Evolutionary conservation across 1,140 invertebrate species (phyloP).

Genomic region (Zaprionus nigranus): DNA sequence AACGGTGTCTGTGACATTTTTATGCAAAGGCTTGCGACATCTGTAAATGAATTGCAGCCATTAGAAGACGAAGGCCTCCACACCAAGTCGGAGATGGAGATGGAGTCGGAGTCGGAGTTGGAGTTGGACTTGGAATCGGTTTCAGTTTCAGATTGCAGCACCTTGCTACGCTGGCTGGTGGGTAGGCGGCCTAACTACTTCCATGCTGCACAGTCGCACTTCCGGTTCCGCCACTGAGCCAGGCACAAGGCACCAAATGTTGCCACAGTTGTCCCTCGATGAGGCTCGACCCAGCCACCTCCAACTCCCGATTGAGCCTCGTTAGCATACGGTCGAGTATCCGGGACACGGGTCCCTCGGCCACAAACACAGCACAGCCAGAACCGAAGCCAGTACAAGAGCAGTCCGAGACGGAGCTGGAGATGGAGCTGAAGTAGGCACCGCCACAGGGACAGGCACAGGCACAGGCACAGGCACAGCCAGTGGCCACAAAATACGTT

Average conservation of each 20-base stretch:
- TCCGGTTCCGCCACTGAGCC: slow-evolving; percentile 65
- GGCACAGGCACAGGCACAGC: slow-evolving; percentile 23
- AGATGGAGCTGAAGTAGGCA: slow-evolving; percentile 18
- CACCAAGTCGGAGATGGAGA: not conserved
- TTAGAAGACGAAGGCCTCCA: slow-evolving; percentile 49
- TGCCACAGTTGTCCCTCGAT: not conserved
- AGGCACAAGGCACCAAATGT: slow-evolving; percentile 60
- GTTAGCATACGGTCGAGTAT: slow-evolving; percentile 16
- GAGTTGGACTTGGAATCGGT: not conserved
- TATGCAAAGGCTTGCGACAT: slow-evolving; percentile 79
- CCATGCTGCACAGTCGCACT: slow-evolving; percentile 47
- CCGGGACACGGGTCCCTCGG: not conserved
- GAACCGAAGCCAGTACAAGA: too few relatives aligned
- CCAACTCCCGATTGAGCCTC: slow-evolving; percentile 9
- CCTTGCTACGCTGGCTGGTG: not conserved
- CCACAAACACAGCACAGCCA: not conserved
- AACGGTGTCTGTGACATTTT: slow-evolving; percentile 67
- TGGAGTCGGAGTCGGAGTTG: not conserved
- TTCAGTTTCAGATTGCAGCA: not conserved
- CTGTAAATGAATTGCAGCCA: slow-evolving; percentile 79
- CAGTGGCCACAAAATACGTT: slow-evolving; percentile 68
- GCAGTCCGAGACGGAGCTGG: slow-evolving; percentile 6
- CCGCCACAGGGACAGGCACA: slow-evolving; percentile 8
- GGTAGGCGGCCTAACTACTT: slow-evolving; percentile 59
- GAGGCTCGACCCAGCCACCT: not conserved